Conservation (phyloP, 2,888 invertebrate genomes). For the Mesoligia furuncula region DNA sequence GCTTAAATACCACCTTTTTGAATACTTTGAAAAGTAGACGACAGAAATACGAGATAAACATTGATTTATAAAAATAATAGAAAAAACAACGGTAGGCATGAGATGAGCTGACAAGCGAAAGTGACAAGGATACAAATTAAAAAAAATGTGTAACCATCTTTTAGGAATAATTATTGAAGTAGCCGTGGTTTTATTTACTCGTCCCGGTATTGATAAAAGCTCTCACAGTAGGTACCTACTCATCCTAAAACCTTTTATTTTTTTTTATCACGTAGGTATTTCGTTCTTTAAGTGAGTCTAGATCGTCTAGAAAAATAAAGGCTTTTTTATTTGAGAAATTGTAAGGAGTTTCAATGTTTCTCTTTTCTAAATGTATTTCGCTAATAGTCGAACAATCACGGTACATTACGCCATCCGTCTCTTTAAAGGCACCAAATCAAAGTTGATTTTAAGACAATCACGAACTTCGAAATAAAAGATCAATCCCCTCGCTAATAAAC, state of each 20-base stretch:
- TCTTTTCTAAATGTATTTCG: constrained; percentile 36
- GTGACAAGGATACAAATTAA: background rate
- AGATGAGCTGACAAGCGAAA: background rate
- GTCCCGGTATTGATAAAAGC: background rate
- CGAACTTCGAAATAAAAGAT: constrained; percentile 21
- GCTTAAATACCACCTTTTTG: background rate
- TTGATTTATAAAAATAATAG: background rate
- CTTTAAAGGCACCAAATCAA: constrained; percentile 48
- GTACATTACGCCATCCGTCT: constrained; percentile 50
- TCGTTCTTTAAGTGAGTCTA: background rate
- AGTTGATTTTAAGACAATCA: constrained; percentile 45
- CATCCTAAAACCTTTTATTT: background rate
- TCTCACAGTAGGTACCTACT: background rate
- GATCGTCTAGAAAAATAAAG: background rate
- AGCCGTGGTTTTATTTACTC: background rate
- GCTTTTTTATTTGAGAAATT: background rate
- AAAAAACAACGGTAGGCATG: background rate
- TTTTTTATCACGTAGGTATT: background rate
- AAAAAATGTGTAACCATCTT: background rate
- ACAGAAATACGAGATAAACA: background rate
- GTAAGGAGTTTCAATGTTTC: constrained; percentile 17
- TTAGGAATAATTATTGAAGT: background rate
- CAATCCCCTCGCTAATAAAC: too few relatives aligned
- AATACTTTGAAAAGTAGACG: background rate
- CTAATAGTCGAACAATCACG: constrained; percentile 31